phyloP scores from a whole-genome alignment of 2,888 invertebrate species.

The Leptinotarsa rubiginosa region DNA sequence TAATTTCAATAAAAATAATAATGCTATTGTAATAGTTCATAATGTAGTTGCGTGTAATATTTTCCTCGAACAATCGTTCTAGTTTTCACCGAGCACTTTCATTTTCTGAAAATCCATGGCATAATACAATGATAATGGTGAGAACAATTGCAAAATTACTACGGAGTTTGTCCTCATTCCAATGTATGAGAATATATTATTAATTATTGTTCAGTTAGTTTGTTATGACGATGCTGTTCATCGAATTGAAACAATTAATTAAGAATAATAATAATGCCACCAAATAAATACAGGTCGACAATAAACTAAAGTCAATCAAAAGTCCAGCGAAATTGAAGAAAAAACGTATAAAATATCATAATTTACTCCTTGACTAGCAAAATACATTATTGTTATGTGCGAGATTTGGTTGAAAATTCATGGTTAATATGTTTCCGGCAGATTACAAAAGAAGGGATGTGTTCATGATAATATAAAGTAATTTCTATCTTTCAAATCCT shows the following conservation, averaged over 20 bases:
- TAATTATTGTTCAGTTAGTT: conserved; percentile 20
- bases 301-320: background rate
- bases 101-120: conserved; percentile 33
- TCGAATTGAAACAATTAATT: background rate
- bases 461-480: no score
- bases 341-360: background rate
- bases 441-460: no score
- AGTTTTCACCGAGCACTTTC: conserved; percentile 31
- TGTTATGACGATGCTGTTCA: conserved; percentile 6
- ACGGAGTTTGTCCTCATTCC: conserved; percentile 22
- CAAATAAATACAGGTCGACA: background rate
- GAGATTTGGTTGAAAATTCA: no score
- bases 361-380: no score
- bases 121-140: conserved; percentile 32
- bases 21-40: conserved; percentile 2
- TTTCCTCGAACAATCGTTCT: conserved; percentile 28
- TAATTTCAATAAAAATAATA: conserved; percentile 16
- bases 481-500: no score
- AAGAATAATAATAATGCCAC: no score
- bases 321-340: background rate
- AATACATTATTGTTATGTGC: no score
- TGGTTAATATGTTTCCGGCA: no score
- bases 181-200: conserved; percentile 15
- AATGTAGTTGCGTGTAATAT: conserved; percentile 17
- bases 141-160: conserved; percentile 33